Base-by-base conservation (phyloP, 2,888 invertebrate species). In the Agriopis aurantiaria region DNA sequence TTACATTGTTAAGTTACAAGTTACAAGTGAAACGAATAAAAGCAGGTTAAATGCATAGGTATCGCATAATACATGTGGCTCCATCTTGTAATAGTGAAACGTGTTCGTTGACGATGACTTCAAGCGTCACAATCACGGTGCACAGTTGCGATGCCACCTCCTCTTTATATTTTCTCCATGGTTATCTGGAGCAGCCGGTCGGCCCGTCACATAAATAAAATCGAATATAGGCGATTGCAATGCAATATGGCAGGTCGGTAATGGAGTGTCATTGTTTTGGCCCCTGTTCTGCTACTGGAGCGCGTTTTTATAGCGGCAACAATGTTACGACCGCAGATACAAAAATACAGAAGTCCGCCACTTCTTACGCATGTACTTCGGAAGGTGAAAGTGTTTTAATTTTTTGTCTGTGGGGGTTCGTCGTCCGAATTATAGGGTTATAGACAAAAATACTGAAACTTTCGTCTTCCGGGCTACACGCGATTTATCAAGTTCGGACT, bases 221-320 rank as follows among this genome's bases (percentile, higher is more conserved):
- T 75, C 56, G 79, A 81, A 83, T 84, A 82, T 82, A 76, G 80
- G 80, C 82, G 82, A 76, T 80, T 78, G 85, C 86, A 85, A 85
- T 85, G 83, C 83, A 79, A 84, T 83, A 79, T 82, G 89, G 89
- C 88, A 88, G 85, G 81, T 84, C 85, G 85, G 84, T 87, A 77
- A 78, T 73, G 65, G 52, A 74, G 70, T 75, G 73, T 73, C 71
- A 71, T 73, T 78, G 75, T 78, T 79, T 78, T 69, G 80, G 71
- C 71, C 65, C 59, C 73, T 68, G 75, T 73, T 63, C 68, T 56
- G 65, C 61, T 73, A 65, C 67, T 45, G 57, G 60, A 56, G 65
- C 58, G 43, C 59, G 53, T 70, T 74, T 68, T 70, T 62, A 62
- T 33, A 61, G 48, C 49, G 2, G 49, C 33, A 51, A 69, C 65